phyloP scores from a whole-genome alignment of 2,797 vertebrate species.

The Pseudochirops corinnae region DNA sequence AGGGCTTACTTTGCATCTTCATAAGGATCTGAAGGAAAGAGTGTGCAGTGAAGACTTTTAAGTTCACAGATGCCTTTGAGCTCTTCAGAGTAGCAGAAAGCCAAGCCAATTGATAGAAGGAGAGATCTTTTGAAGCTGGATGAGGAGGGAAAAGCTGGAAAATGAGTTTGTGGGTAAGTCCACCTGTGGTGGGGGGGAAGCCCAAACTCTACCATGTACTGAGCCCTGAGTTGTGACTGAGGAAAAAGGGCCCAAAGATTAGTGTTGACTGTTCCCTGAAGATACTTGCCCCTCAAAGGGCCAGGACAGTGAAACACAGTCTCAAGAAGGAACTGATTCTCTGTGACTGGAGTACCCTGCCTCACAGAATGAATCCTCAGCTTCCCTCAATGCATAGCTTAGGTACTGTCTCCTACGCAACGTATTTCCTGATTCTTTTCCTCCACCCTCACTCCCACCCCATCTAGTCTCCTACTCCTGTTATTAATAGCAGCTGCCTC shows the following conservation, averaged over 20 bases:
- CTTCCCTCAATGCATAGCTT: neutral
- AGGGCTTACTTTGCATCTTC: constrained; percentile 20
- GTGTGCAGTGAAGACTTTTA: neutral
- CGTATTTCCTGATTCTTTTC: neutral
- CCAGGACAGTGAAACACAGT: neutral
- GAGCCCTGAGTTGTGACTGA: neutral
- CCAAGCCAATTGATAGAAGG: neutral
- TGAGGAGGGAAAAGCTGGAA: neutral
- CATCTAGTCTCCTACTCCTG: neutral
- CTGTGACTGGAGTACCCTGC: neutral
- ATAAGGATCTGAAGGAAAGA: constrained; percentile 28
- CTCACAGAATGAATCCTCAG: neutral
- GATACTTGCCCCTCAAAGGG: neutral
- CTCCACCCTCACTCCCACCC: neutral
- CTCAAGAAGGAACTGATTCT: neutral
- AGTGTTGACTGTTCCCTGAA: neutral
- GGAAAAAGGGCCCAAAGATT: neutral
- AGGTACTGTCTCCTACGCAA: neutral
- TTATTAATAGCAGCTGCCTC: neutral
- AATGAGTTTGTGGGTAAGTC: neutral
- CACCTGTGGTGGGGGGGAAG: neutral
- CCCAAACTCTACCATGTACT: neutral
- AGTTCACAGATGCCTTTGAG: neutral
- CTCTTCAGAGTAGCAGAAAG: constrained; percentile 20
- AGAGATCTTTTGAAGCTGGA: neutral